Evolutionary conservation across 2,113 vertebrate genomes (phyloP).

Genomic region (Falco punctatus): DNA sequence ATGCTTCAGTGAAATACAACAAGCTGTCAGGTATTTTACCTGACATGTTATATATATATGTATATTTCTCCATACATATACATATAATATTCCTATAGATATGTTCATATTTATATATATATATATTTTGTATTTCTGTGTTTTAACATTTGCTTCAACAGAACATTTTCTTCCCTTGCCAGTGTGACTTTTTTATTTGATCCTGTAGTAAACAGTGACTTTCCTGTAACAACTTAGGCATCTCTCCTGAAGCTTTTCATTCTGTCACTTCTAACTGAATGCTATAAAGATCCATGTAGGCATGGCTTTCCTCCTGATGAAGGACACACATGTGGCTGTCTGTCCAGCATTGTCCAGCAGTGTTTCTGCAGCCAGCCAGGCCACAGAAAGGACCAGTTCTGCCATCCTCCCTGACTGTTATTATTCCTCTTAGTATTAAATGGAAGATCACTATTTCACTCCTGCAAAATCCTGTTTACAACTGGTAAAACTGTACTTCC

Average conservation of each 20-base stretch:
- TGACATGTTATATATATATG: too few species aligned
- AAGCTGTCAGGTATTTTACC: neutral
- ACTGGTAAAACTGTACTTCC: neutral
- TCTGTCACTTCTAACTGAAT: neutral
- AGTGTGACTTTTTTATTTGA: neutral
- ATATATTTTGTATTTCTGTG: neutral
- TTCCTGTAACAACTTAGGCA: neutral
- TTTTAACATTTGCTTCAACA: neutral
- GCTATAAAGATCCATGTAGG: neutral
- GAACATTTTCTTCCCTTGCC: neutral
- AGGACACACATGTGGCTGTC: neutral
- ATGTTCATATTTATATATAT: neutral
- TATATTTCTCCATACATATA: too few species aligned
- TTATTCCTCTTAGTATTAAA: neutral
- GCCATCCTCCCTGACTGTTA: neutral
- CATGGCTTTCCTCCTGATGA: neutral
- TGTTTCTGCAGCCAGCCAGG: neutral
- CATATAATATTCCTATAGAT: too few species aligned
- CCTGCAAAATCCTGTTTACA: neutral
- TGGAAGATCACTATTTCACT: neutral
- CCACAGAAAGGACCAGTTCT: neutral
- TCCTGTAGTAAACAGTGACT: neutral
- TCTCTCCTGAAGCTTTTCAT: neutral
- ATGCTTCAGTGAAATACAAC: neutral
- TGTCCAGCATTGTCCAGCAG: neutral